Base-by-base conservation (phyloP, 2,113 vertebrate species). In the Myiozetetes cayanensis region DNA sequence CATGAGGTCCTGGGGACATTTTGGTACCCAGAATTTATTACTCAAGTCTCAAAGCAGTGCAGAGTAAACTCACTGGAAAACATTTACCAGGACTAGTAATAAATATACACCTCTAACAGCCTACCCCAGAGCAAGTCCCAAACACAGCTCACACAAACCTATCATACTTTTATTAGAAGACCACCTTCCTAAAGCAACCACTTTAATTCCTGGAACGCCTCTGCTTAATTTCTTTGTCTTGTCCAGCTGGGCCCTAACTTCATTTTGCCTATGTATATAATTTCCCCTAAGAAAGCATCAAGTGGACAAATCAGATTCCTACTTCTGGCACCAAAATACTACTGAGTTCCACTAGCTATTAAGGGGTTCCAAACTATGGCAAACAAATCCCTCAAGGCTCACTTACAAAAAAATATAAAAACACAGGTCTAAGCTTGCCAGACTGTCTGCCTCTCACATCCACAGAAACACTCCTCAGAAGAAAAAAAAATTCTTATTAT, bases 351-450 rank as follows among this genome's bases (percentile, higher is more conserved):
- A 23, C 43, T 70, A 81, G 55, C 59, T 92, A 52, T 65, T 68
- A 85, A 39, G 22, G 33, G 68, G 68, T 80, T 95, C 62, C 63
- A 80, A 79, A 77, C 41, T 30, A 83, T 20, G 24, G 78, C 63
- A 94, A 93, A 93, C 58, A 90, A 91, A 77, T 75, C 56, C 78
- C 81, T 19, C 43, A 67, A 91, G 88, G 55, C 85, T 94, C n/a
- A 80, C 66, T 89, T 59, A 41, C 46, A 39, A 91, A 88, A 87
- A 92, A 71, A 84, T 9, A 83, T 6, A 88, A 80, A 91, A 91
- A 85, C 86, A 95, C 73, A 92, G 85, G 80, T 79, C 66, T 93
- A 80, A 93, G 68, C 90, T 77, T 96, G 86, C 86, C 93, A 90
- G 86, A 81, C 44, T 72, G 50, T 90, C 85, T 95, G 68, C 66